Base-by-base conservation (phyloP, 2,888 invertebrate genomes). In the Meandrusa payeni region DNA sequence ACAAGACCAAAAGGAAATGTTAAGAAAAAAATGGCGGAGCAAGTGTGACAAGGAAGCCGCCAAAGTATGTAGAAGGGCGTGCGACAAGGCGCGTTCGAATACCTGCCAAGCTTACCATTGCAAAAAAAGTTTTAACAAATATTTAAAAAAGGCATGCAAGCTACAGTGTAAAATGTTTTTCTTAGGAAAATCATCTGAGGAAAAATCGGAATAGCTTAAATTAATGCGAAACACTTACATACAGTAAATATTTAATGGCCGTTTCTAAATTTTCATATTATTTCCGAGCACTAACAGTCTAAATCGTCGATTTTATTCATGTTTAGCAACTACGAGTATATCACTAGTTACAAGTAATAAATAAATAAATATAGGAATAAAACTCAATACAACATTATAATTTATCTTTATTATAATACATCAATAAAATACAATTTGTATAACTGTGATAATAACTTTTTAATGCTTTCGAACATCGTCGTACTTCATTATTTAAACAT, bases 391-490 rank as follows among this genome's bases (percentile, higher is more conserved):
- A 65, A 61, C 60, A 58, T 59, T 61, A 61, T 61, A 61, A 55
- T 56, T 53, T 52, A 52, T 59, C 51, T 69, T 64, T 64, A 59
- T 64, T 59, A 53, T 66, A 70, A 70, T 80, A 78, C 71, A 79
- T 76, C 64, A 69, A 73, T 80, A 78, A 74, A 78, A 78, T 80
- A 81, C 77, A 73, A 65, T 76, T 69, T 76, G 69, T 76, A 69
- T 76, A 74, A 71, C 69, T 73, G 69, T 74, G 70, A 76, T 73
- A 69, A 67, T 69, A 66, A 64, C 49, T 56, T 68, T 67, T 73
- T 76, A 69, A 58, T 62, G 41, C 48, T 52, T 50, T 39, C 27
- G 39, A 39, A 33, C 11, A 22, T 41, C 13, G 34, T 23, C 22
- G 28, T 41, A 44, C 31, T 38, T 15, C 6, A 28, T 39, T 33